A percentile compares a stretch with the other conserved stretches of the same genome.
Evolutionary conservation across 2,888 invertebrate genomes (phyloP).

Genomic region (Epistrophella euchroma): DNA sequence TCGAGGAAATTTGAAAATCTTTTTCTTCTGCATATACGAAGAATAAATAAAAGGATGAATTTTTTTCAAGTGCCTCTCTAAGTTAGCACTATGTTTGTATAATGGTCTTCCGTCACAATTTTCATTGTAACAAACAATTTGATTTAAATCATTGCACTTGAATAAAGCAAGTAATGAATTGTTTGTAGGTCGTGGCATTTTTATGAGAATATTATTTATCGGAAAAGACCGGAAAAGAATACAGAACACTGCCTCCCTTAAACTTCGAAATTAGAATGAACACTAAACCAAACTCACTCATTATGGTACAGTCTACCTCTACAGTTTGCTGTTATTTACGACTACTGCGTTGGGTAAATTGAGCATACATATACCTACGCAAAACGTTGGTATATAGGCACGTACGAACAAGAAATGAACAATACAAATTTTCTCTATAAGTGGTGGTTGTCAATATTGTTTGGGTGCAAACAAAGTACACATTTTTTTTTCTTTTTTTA

Average conservation of each 20-base stretch:
- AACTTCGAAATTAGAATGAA: not conserved
- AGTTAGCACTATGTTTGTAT: constrained; percentile 25
- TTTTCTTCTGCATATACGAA: not conserved
- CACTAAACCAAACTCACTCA: not conserved
- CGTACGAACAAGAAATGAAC: not conserved
- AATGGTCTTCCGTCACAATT: constrained; percentile 3
- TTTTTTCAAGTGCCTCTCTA: constrained; percentile 12
- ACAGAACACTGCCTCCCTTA: not conserved
- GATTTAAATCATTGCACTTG: not conserved
- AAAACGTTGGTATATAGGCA: not conserved
- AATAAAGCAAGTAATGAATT: constrained; percentile 3
- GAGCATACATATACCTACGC: not conserved
- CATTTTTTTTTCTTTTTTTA: not conserved
- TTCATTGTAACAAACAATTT: constrained; percentile 18
- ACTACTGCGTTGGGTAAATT: not conserved
- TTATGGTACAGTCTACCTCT: not conserved
- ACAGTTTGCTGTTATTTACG: not conserved
- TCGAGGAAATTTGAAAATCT: not conserved
- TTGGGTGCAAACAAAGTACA: not conserved
- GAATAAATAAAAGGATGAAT: not conserved
- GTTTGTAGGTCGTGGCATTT: constrained; percentile 22
- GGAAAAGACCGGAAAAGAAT: too few species aligned
- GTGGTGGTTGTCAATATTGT: not conserved
- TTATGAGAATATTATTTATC: not conserved
- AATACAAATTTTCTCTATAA: not conserved